phyloP scores from a whole-genome alignment of 2,888 invertebrate genomes.

The Heliconius erato region DNA sequence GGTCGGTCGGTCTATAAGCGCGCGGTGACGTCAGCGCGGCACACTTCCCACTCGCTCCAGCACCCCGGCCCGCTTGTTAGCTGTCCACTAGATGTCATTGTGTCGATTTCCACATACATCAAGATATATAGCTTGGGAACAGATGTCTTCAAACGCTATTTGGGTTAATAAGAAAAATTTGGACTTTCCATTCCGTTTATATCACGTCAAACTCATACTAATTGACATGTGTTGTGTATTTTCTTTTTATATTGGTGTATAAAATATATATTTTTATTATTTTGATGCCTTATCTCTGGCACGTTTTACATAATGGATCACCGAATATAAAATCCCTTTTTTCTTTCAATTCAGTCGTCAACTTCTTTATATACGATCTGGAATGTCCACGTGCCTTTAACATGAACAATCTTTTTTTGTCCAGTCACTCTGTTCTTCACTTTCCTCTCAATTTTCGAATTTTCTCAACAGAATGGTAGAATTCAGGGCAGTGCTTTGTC shows the following conservation, averaged over 20 bases:
- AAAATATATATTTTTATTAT: neutral
- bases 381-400: neutral
- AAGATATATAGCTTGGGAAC: neutral
- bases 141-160: constrained; percentile 7
- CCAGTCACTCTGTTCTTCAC: neutral
- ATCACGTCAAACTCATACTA: constrained; percentile 18
- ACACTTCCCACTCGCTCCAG: constrained; percentile 61
- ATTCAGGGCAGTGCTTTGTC: no score
- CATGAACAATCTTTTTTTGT: neutral
- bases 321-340: neutral
- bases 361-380: neutral
- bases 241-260: neutral
- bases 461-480: no score
- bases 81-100: constrained; percentile 34
- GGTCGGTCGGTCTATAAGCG: constrained; percentile 73
- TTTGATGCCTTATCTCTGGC: constrained; percentile 6
- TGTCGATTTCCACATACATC: constrained; percentile 38
- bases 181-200: constrained; percentile 13
- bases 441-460: no score
- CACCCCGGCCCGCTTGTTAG: constrained; percentile 42
- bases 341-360: neutral
- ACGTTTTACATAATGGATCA: neutral
- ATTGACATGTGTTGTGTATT: constrained; percentile 9
- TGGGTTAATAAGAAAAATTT: constrained; percentile 20
- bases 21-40: constrained; percentile 74